These are phyloP conservation scores for Patella vulgata DNA, from an alignment of 1,140 invertebrate species.

Conservation along the genomic window DNA sequence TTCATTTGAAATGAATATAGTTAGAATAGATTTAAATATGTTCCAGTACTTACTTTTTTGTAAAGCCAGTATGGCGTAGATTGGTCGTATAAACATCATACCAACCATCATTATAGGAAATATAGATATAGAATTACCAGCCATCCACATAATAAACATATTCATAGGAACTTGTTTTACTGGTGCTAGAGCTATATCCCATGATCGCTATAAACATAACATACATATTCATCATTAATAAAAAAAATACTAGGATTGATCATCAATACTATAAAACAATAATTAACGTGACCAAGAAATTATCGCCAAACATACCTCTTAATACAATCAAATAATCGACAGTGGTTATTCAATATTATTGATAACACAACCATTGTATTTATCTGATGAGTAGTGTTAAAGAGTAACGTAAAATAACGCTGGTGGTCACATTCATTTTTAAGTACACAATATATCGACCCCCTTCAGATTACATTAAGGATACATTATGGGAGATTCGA, in stretches of 20 bases:
- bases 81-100: slow-evolving; percentile 95
- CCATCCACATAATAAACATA: slow-evolving; percentile 99
- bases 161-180: slow-evolving; percentile 98
- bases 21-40: too few species aligned
- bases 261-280: background rate
- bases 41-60: slow-evolving; percentile 57
- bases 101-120: slow-evolving; percentile 99
- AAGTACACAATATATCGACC: too few species aligned
- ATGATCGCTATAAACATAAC: slow-evolving; percentile 77
- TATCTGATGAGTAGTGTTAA: too few species aligned
- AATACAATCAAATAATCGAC: background rate
- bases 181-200: slow-evolving; percentile 96
- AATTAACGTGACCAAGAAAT: background rate
- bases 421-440: too few species aligned
- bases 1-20: too few species aligned
- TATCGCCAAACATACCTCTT: background rate
- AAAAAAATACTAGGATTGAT: background rate
- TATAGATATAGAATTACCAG: slow-evolving; percentile 98
- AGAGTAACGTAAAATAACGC: too few species aligned
- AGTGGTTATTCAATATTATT: background rate
- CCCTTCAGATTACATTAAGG: too few species aligned
- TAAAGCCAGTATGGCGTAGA: slow-evolving; percentile 89
- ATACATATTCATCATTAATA: background rate
- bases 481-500: too few species aligned
- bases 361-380: too few species aligned